Conservation (phyloP, 2,888 invertebrate genomes). For the Linyphia triangularis region DNA sequence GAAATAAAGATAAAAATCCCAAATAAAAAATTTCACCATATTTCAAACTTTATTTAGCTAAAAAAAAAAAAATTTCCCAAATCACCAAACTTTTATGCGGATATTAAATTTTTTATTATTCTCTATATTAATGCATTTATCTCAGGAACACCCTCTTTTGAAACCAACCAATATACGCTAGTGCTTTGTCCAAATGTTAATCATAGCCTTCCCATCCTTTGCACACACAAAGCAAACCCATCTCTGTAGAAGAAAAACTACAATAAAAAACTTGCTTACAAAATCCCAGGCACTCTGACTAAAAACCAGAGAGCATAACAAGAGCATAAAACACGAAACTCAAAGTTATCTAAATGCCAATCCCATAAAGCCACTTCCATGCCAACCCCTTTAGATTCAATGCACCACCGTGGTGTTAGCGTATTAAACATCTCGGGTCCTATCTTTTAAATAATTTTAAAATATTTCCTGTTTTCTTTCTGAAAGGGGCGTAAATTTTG, state of each 20-base stretch:
- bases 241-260: background rate
- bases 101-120: background rate
- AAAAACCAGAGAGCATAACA: background rate
- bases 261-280: background rate
- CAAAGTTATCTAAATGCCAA: conserved; percentile 42
- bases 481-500: conserved; percentile 45
- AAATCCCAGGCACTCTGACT: background rate
- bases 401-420: background rate
- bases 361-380: conserved; percentile 12
- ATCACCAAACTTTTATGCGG: background rate
- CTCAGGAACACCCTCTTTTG: background rate
- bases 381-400: conserved; percentile 11
- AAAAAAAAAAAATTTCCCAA: background rate
- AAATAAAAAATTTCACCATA: background rate
- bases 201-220: background rate
- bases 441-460: conserved; percentile 59
- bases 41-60: background rate
- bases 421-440: conserved; percentile 37
- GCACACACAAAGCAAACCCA: background rate
- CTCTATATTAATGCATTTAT: background rate
- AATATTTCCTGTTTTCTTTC: conserved; percentile 63
- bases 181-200: background rate
- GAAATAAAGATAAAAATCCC: background rate
- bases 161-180: background rate
- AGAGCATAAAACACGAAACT: background rate